Evolutionary conservation across 92 coral and sea anemone species (phyloP).

Genomic region (Porites rus): DNA sequence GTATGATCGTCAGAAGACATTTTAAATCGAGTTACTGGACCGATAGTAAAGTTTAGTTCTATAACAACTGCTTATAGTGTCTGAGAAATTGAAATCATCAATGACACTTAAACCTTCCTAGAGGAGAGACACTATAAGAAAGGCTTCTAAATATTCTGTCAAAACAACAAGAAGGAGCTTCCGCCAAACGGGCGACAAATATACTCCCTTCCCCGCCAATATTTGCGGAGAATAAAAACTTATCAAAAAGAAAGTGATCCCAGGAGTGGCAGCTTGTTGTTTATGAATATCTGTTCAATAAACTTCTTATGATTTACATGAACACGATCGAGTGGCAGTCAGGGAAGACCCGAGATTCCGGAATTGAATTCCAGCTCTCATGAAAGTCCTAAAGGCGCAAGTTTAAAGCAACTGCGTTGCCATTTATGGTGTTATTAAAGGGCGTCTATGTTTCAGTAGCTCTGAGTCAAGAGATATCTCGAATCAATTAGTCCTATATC

Average conservation of each 20-base stretch:
- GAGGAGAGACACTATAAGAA: not conserved
- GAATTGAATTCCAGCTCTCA: no score
- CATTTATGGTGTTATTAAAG: constrained; percentile 19
- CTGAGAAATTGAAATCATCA: no score
- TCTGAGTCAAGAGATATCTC: constrained; percentile 11
- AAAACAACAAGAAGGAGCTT: not conserved
- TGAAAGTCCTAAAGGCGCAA: not conserved
- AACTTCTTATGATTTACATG: not conserved
- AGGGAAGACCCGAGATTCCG: not conserved
- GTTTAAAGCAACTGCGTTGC: not conserved
- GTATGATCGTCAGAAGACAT: no score
- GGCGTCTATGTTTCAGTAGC: not conserved
- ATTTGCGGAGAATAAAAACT: constrained; percentile 24
- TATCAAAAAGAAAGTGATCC: constrained; percentile 11
- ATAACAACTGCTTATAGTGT: no score
- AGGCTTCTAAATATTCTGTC: not conserved
- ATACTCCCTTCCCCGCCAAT: constrained; percentile 9
- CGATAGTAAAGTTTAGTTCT: no score
- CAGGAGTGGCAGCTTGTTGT: not conserved
- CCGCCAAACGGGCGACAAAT: not conserved
- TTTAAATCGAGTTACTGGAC: no score
- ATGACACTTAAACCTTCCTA: not conserved
- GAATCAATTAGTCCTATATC: constrained; percentile 21
- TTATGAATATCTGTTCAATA: constrained; percentile 14
- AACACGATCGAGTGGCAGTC: not conserved